Evolutionary conservation across 2,797 vertebrate genomes (phyloP).

Genomic region (Helostoma temminkii): DNA sequence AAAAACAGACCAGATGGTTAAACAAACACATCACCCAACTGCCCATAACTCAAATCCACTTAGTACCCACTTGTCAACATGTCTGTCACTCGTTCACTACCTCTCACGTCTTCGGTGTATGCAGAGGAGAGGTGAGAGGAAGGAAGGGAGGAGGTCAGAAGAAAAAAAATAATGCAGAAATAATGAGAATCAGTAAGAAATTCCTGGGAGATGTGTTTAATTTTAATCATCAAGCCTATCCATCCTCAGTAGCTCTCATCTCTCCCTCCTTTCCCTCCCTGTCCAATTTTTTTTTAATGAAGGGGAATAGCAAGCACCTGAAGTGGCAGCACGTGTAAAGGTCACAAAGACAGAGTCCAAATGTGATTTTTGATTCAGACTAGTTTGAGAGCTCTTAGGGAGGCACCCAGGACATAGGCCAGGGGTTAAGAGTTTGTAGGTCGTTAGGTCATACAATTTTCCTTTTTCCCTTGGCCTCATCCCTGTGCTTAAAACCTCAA

Average conservation of each 20-base stretch:
- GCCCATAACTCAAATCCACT: slow-evolving; percentile 90
- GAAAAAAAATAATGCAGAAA: slow-evolving; percentile 60
- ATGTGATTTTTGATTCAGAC: slow-evolving; percentile 65
- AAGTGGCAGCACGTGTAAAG: slow-evolving; percentile 66
- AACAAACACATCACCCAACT: slow-evolving; percentile 89
- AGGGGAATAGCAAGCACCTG: slow-evolving; percentile 57
- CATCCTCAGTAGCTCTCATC: slow-evolving; percentile 72
- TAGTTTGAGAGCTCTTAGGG: slow-evolving; percentile 67
- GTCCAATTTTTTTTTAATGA: slow-evolving; percentile 67
- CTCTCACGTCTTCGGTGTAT: slow-evolving; percentile 58
- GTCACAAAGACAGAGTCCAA: slow-evolving; percentile 73
- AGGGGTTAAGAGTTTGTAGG: slow-evolving; percentile 88
- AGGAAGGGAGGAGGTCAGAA: slow-evolving; percentile 29
- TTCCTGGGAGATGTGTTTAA: slow-evolving; percentile 80
- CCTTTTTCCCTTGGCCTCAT: slow-evolving; percentile 81
- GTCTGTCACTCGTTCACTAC: slow-evolving; percentile 76
- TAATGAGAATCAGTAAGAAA: slow-evolving; percentile 75
- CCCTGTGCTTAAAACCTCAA: slow-evolving; percentile 79
- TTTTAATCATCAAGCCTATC: slow-evolving; percentile 85
- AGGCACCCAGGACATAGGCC: slow-evolving; percentile 76
- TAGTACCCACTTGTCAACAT: slow-evolving; percentile 86
- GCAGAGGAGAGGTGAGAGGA: slow-evolving; percentile 42
- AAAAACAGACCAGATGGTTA: slow-evolving; percentile 86
- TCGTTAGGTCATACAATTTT: slow-evolving; percentile 81
- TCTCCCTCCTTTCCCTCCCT: slow-evolving; percentile 10